Percentiles rank a stretch among this genome's conserved stretches.
Conservation (phyloP, 1,140 invertebrate species). For the Drosophila persimilis region DNA sequence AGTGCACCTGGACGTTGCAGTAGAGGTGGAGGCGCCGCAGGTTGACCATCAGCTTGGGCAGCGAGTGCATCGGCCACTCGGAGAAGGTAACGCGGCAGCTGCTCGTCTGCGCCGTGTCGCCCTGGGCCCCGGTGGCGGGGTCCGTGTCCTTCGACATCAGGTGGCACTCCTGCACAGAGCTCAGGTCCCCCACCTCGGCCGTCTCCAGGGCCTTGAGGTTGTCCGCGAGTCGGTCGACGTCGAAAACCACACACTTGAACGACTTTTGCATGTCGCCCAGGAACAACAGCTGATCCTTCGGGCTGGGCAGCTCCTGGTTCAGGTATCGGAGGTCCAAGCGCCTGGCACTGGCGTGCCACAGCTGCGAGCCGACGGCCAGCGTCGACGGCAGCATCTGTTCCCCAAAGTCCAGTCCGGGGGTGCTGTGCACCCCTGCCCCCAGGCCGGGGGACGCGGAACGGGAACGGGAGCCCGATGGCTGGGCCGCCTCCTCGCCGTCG, state of each 20-base stretch:
- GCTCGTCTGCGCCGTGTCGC: background rate
- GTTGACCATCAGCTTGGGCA: constrained; percentile 50
- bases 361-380: background rate
- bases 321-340: constrained; percentile 39
- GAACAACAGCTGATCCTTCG: constrained; percentile 18
- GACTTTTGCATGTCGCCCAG: constrained; percentile 23
- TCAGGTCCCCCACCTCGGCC: constrained; percentile 24
- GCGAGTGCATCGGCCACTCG: constrained; percentile 49
- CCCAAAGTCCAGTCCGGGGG: constrained; percentile 15
- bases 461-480: no score
- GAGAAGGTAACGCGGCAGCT: background rate
- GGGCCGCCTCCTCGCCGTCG: no score
- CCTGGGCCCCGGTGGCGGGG: no score
- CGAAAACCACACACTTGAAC: constrained; percentile 33
- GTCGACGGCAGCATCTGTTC: constrained; percentile 8
- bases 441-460: no score
- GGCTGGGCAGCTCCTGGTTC: constrained; percentile 3
- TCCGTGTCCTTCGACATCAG: constrained; percentile 3
- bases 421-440: background rate
- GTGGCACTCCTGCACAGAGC: constrained; percentile 35
- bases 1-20: constrained; percentile 53
- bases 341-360: constrained; percentile 24
- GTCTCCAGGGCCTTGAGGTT: constrained; percentile 45
- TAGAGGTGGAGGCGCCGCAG: constrained; percentile 28
- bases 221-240: constrained; percentile 35